A percentile compares a stretch with the other conserved stretches of the same genome.
phyloP scores from a whole-genome alignment of 2,888 invertebrate species.

The Trachelus stipa region DNA sequence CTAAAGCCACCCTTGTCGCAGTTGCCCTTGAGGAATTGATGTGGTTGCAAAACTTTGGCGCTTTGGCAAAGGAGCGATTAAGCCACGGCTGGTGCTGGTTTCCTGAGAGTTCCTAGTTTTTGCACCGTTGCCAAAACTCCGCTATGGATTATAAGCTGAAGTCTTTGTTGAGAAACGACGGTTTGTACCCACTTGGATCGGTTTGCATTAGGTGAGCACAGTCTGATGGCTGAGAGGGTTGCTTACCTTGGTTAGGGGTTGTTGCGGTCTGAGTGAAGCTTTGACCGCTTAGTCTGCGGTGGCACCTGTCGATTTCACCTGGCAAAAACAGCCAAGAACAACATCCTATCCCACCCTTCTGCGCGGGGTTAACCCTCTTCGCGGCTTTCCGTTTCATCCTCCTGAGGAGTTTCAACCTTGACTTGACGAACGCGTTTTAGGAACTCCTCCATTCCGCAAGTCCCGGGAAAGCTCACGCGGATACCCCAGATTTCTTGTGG shows the following conservation, averaged over 20 bases:
- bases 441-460: not conserved
- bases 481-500: not conserved
- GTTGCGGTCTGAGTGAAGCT: slow-evolving; percentile 26
- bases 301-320: slow-evolving; percentile 57
- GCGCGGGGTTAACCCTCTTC: not conserved
- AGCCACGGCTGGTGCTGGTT: not conserved
- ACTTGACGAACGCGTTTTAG: not conserved
- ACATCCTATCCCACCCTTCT: not conserved
- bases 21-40: not conserved
- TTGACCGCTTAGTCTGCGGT: slow-evolving; percentile 49
- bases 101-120: slow-evolving; percentile 5
- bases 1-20: not conserved
- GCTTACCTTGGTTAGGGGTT: not conserved
- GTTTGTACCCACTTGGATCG: not conserved
- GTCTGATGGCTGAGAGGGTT: not conserved
- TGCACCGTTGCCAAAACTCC: slow-evolving; percentile 14
- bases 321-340: slow-evolving; percentile 37
- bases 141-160: slow-evolving; percentile 18
- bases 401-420: not conserved
- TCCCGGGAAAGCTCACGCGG: not conserved
- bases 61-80: not conserved
- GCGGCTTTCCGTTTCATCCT: not conserved
- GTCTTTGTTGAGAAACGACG: slow-evolving; percentile 21
- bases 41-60: not conserved
- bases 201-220: not conserved